Percentiles rank a stretch among this genome's conserved stretches.
Evolutionary conservation across 2,888 invertebrate species (phyloP).

Genomic region (Habroteleia sp.): DNA sequence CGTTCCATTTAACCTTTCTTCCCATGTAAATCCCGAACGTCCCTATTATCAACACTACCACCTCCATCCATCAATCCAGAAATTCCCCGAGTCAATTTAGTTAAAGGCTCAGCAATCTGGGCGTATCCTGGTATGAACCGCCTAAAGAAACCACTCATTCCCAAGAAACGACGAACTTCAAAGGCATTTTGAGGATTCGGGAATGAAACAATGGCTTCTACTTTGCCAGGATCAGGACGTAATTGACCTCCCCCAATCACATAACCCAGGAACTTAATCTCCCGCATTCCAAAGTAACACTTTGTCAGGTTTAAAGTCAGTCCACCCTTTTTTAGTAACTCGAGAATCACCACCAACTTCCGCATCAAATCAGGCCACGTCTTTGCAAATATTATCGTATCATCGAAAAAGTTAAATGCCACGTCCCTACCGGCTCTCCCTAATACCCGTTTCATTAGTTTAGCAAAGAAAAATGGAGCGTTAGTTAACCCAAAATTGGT

Average conservation of each 20-base stretch:
- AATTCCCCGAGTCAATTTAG: too few species aligned
- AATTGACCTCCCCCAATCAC: conserved; percentile 8
- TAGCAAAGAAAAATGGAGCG: conserved; percentile 21
- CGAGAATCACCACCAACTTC: neutral
- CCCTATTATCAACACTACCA: too few species aligned
- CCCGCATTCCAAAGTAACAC: conserved; percentile 14
- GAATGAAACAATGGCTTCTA: too few species aligned
- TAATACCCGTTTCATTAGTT: conserved; percentile 10
- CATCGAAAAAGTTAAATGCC: too few species aligned
- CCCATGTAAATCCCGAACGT: too few species aligned
- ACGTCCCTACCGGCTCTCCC: conserved; percentile 1
- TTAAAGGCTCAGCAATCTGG: too few species aligned
- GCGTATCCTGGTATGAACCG: too few species aligned
- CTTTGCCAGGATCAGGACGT: neutral
- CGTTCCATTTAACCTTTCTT: too few species aligned
- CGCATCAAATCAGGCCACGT: neutral
- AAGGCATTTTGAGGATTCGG: conserved; percentile 17
- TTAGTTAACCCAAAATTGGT: too few species aligned
- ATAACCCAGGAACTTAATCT: conserved; percentile 6
- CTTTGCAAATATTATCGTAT: conserved; percentile 2
- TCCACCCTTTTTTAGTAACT: neutral
- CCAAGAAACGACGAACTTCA: conserved; percentile 17
- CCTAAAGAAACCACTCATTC: too few species aligned
- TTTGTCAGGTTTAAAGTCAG: conserved; percentile 11
- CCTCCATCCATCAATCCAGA: too few species aligned